Base-by-base conservation (phyloP, 2,888 invertebrate genomes). In the Prenolepis imparis region DNA sequence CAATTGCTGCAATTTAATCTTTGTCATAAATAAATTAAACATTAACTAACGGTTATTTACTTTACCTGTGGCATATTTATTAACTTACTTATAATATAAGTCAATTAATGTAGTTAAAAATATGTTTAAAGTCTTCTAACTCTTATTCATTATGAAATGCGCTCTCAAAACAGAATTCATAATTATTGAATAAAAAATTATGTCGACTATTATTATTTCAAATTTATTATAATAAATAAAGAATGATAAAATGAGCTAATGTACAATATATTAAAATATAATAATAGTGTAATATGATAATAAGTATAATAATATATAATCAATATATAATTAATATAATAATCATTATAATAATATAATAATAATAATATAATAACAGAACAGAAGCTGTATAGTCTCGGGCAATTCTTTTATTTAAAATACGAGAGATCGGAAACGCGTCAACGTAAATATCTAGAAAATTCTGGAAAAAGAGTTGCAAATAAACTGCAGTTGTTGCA, bases 401-500 rank as follows among this genome's bases (percentile, higher is more conserved):
- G 12, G 11, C 15, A 48, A 6, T 15, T 48, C 32, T 64, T 12
- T 59, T 12, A 8, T 41, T 15, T 0, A 44, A 15, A 18, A 21
- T n/a, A 21, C 9, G 21, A 63, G 18, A 21, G 3, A 6, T 15
- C 5, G 15, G 41, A 41, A 52, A 21, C 12, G 9, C 5, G 24
- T 24, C 12, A n/a, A 8, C 5, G 18, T 8, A 15, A 36, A 52
- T 52, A n/a, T 52, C 18, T 3, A 1, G 8, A 52, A 68, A 28
- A 55, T 28, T 77, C 8, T 41, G 24, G 12, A 44, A 48, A 44
- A 61, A 61, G 44, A 18, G 1, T 59, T 18, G 39, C 5, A 15
- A 28, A 77, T 66, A 77, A 66, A 57, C 41, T 39, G 36, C 78
- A 32, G 32, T 59, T 59, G 72, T 48, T 59, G 24, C 72, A 36